Evolutionary conservation across 2,888 invertebrate genomes (phyloP), one percentile per base, ranked within the genome.

Genomic region (Drosophila suboccidentalis): DNA sequence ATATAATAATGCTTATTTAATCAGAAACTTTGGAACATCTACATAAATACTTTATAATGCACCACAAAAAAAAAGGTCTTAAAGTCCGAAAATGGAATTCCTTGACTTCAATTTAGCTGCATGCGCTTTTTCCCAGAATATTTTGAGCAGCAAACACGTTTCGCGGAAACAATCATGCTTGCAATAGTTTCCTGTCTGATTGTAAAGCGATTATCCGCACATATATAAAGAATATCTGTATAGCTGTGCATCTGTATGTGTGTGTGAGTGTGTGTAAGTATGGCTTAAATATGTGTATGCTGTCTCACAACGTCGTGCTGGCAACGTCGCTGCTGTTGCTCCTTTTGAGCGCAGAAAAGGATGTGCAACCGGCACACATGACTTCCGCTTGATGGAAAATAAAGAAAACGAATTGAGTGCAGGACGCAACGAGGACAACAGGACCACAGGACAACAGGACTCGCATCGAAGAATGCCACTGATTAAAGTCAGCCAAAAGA

Each of bases 141-240:
- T 60, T 71, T 64, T 55, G 47, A 66, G 64, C 47, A 59, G 71
- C 81, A 83, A 80, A 84, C 85, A 85, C 87, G 85, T 87, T 75
- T 68, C 75, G 78, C 80, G 87, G 85, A 85, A 87, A 87, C 85
- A 87, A 85, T 85, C 85, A 85, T 87, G 85, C 85, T 80, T 78
- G 82, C 80, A 87, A 84, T 80, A 80, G 85, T 75, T 87, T 85
- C 82, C 85, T 85, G 87, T 76, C 78, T 82, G 87, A 85, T 85
- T 85, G 85, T 85, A 82, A 85, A 87, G 71, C 80, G 82, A 87
- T 85, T 85, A 87, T 84, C 78, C 54, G n/a, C 10, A 53, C 26
- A 60, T 44, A 62, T 47, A 55, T 66, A 49, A 47, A 9, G 41
- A 39, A 49, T 54, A 55, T 26, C 38, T 55, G 44, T 49, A 22